These are phyloP conservation scores for Drosophila ercepeae DNA, from an alignment of 1,140 invertebrate genomes.

Conservation along the genomic window DNA sequence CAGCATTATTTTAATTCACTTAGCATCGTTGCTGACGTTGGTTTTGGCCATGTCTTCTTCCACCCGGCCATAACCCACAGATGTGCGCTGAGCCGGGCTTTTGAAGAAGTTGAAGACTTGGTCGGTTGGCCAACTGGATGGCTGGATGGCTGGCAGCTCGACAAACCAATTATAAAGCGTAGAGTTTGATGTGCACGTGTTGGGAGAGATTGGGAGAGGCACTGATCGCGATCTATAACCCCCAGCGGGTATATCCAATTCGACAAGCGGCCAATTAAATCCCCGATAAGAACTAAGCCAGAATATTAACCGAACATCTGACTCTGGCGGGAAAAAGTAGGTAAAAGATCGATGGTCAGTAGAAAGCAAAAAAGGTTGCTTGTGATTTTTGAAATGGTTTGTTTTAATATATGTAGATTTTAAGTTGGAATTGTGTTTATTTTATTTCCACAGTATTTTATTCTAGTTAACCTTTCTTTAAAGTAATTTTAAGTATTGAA, in stretches of 20 bases:
- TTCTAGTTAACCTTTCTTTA: too few relatives aligned
- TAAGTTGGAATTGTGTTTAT: too few relatives aligned
- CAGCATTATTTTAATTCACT: conserved; percentile 79
- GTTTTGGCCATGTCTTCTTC: conserved; percentile 31
- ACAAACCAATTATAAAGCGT: conserved; percentile 78
- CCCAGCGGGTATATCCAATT: conserved; percentile 42
- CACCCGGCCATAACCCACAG: conserved; percentile 12
- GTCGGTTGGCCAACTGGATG: conserved; percentile 31
- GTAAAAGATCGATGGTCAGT: conserved; percentile 14
- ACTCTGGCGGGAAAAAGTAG: conserved; percentile 16
- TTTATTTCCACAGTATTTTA: too few relatives aligned
- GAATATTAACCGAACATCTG: conserved; percentile 10
- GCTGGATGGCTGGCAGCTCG: conserved; percentile 35
- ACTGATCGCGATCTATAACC: conserved; percentile 37
- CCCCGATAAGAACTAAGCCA: conserved; percentile 28
- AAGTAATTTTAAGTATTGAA: too few relatives aligned
- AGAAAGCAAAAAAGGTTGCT: too few relatives aligned
- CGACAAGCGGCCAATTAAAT: conserved; percentile 35
- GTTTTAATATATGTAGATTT: too few relatives aligned
- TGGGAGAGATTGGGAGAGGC: conserved; percentile 7
- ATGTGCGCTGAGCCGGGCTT: conserved; percentile 29
- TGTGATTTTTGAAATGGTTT: too few relatives aligned
- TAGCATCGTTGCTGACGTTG: conserved; percentile 66
- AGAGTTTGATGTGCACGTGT: conserved; percentile 70
- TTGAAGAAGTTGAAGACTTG: conserved; percentile 35